Evolutionary conservation across 2,888 invertebrate species (phyloP).

Genomic region (Villa cingulata): DNA sequence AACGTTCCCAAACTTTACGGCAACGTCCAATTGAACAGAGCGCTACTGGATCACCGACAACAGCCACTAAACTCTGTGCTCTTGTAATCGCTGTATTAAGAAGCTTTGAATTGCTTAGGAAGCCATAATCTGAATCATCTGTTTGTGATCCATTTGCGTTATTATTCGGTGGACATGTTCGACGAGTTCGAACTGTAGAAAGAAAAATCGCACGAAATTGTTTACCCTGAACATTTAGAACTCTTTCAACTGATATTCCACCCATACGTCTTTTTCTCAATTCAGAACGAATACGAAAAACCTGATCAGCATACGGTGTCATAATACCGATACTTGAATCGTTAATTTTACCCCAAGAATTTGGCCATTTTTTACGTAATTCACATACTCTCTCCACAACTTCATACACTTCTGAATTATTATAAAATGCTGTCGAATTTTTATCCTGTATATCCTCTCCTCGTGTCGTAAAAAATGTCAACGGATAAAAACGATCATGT

Average conservation of each 20-base stretch:
- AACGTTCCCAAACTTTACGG: slow-evolving; percentile 67
- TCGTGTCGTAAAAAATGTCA: slow-evolving; percentile 66
- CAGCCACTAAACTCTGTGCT: slow-evolving; percentile 68
- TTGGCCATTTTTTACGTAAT: slow-evolving; percentile 59
- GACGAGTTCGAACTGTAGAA: slow-evolving; percentile 57
- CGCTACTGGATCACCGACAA: slow-evolving; percentile 73
- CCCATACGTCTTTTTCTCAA: slow-evolving; percentile 57
- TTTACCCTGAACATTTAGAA: slow-evolving; percentile 75
- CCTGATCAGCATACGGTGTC: slow-evolving; percentile 70
- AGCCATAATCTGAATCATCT: slow-evolving; percentile 61
- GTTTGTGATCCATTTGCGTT: slow-evolving; percentile 23
- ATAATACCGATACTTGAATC: slow-evolving; percentile 73
- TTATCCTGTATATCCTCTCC: slow-evolving; percentile 69
- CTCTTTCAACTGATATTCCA: slow-evolving; percentile 67
- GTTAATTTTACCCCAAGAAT: slow-evolving; percentile 56
- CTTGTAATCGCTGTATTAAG: slow-evolving; percentile 71
- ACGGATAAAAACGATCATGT: slow-evolving; percentile 56
- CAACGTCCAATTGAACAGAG: slow-evolving; percentile 68
- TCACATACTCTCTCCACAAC: slow-evolving; percentile 62
- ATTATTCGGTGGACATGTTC: slow-evolving; percentile 46
- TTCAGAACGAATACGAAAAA: slow-evolving; percentile 57
- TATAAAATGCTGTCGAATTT: slow-evolving; percentile 67
- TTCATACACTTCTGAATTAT: slow-evolving; percentile 69
- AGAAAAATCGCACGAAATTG: slow-evolving; percentile 72
- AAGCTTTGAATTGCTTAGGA: slow-evolving; percentile 66